Evolutionary conservation across 2,113 vertebrate genomes (phyloP), one percentile per base, ranked within the genome.

Genomic region (Tauraco erythrolophus): DNA sequence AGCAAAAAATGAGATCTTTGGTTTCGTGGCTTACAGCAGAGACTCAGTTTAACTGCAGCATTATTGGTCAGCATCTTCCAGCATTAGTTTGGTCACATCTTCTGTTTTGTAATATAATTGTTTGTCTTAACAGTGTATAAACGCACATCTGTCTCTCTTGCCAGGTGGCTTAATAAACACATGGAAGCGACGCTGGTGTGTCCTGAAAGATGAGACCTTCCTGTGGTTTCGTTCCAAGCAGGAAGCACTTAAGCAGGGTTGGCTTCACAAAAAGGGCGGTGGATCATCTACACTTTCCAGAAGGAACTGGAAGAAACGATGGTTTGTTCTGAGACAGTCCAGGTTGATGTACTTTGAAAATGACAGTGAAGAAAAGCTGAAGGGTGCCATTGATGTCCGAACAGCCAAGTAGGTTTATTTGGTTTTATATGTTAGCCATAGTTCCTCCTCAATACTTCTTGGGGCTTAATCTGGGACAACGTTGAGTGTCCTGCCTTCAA

Each of bases 161-260:
- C n/a, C 97, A 99, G 99, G 99, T 56, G 99, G 99, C 11, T 94
- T 99, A 83, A 99, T 99, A 96, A 99, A 99, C 97, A 98, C 99
- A 4, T 99, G 99, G 99, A 99, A 99, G 96, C 98, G 99, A 43
- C 99, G 99, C 92, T 99, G 99, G 99, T 99, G 99, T 28, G 99
- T 99, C 54, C 98, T 99, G 78, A 99, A 99, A 97, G 99, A 99
- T 56, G 99, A 99, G 97, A 99, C 99, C 33, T 99, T 99, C 98
- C 97, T 99, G 96, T 99, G 99, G 99, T 99, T 99, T 97, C 98
- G 99, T 75, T 99, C 99, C 88, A 99, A 99, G 95, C 99, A 99
- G 98, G 99, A 99, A 94, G 99, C 99, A 14, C 98, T 99, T 95
- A 99, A 99, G 97, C 99, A 99, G 95, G 99, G 99, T 60, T 99